These are phyloP conservation scores for Zaprionus nigranus DNA, from an alignment of 1,140 invertebrate genomes.

Conservation along the genomic window DNA sequence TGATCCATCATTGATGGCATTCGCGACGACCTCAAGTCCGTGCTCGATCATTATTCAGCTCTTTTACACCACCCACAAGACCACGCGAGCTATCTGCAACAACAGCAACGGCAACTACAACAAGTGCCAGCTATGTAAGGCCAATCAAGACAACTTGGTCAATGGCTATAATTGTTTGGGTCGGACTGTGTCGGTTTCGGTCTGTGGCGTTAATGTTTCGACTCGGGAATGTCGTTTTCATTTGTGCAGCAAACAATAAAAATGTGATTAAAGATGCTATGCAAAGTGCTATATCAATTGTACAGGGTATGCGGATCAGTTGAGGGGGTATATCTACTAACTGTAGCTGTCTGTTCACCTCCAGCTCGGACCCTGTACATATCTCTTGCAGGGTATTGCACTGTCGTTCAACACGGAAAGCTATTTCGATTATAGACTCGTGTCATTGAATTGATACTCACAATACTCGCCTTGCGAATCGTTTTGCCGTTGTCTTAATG, in stretches of 20 bases:
- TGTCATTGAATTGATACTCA: conserved; percentile 37
- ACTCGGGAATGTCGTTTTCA: conserved; percentile 60
- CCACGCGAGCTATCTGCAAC: conserved; percentile 40
- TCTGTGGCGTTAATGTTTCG: conserved; percentile 66
- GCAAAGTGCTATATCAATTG: conserved; percentile 60
- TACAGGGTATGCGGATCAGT: not conserved
- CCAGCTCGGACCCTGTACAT: no score
- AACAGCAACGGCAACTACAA: conserved; percentile 55
- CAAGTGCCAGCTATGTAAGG: conserved; percentile 61
- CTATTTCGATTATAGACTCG: not conserved
- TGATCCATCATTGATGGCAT: conserved; percentile 70
- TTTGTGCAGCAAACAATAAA: conserved; percentile 76
- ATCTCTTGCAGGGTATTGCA: conserved; percentile 19
- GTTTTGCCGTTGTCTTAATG: conserved; percentile 43
- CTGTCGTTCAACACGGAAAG: conserved; percentile 17
- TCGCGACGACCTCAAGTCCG: conserved; percentile 56
- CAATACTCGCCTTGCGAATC: conserved; percentile 51
- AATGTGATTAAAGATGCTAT: conserved; percentile 83
- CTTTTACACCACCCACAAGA: conserved; percentile 70
- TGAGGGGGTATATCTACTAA: not conserved
- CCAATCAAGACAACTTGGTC: conserved; percentile 79
- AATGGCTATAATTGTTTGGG: conserved; percentile 69
- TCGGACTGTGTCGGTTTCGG: not conserved
- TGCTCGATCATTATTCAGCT: conserved; percentile 74
- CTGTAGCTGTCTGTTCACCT: not conserved